phyloP scores from a whole-genome alignment of 2,888 invertebrate genomes.

The Perizoma flavofasciatum region DNA sequence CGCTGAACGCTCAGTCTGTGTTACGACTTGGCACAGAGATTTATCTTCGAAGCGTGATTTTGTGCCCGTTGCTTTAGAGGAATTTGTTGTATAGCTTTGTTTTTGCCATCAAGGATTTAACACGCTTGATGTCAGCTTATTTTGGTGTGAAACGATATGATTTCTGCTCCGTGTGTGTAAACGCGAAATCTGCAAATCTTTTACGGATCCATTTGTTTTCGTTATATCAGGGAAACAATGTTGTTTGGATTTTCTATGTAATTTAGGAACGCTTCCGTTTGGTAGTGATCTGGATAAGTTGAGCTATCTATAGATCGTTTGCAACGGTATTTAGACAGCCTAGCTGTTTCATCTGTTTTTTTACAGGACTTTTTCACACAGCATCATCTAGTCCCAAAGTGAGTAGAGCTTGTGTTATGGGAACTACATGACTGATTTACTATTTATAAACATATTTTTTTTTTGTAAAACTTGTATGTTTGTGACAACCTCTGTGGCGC shows the following conservation, averaged over 20 bases:
- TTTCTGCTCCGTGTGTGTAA: background rate
- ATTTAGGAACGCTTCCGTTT: background rate
- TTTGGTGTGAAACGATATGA: conserved; percentile 6
- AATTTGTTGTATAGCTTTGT: conserved; percentile 31
- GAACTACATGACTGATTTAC: too few relatives aligned
- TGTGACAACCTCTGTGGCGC: too few relatives aligned
- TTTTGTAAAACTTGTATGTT: too few relatives aligned
- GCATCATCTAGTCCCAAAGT: too few relatives aligned
- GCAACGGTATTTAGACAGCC: too few relatives aligned
- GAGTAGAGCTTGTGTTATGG: too few relatives aligned
- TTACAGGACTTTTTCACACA: too few relatives aligned
- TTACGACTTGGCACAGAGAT: conserved; percentile 5
- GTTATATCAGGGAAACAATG: too few relatives aligned
- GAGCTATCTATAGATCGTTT: too few relatives aligned
- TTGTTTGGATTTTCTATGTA: background rate
- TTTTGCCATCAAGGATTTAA: conserved; percentile 17
- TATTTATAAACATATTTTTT: too few relatives aligned
- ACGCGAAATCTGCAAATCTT: background rate
- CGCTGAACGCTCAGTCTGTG: conserved; percentile 8
- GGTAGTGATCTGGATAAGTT: too few relatives aligned
- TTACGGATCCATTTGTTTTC: background rate
- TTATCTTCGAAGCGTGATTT: conserved; percentile 31
- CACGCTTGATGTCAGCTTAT: conserved; percentile 17
- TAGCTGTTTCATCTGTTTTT: too few relatives aligned
- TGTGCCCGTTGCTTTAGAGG: conserved; percentile 25